Conservation (phyloP, 2,113 vertebrate species). For the Alethe castanea region DNA sequence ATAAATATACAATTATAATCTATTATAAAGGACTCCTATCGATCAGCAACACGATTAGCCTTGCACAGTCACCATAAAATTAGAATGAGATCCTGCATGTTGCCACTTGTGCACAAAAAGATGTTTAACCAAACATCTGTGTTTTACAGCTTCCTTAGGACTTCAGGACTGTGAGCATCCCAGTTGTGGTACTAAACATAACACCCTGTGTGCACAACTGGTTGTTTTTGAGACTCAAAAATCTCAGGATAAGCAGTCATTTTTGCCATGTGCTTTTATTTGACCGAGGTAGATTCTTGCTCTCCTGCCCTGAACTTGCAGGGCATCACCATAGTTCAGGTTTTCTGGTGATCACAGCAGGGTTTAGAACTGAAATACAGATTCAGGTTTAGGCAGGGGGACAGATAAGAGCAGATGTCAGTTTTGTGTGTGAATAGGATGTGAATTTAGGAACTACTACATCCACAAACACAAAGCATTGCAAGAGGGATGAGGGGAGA, state of each 20-base stretch:
- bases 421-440: neutral
- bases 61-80: neutral
- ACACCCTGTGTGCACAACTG: too few relatives aligned
- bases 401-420: neutral
- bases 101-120: neutral
- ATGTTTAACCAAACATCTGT: neutral
- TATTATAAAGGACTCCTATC: neutral
- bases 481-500: neutral
- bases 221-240: neutral
- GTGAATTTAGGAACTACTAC: neutral
- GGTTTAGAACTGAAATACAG: accelerated
- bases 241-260: neutral
- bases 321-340: accelerated
- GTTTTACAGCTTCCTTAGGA: neutral
- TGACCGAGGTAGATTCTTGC: neutral
- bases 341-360: neutral
- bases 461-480: neutral
- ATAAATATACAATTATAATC: too few relatives aligned
- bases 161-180: neutral
- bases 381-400: accelerated
- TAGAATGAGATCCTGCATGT: accelerated
- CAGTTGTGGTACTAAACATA: neutral
- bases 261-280: accelerated
- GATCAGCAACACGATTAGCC: neutral
- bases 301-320: neutral